Conservation (phyloP, 1,140 invertebrate species). For the Cydia amplana region DNA sequence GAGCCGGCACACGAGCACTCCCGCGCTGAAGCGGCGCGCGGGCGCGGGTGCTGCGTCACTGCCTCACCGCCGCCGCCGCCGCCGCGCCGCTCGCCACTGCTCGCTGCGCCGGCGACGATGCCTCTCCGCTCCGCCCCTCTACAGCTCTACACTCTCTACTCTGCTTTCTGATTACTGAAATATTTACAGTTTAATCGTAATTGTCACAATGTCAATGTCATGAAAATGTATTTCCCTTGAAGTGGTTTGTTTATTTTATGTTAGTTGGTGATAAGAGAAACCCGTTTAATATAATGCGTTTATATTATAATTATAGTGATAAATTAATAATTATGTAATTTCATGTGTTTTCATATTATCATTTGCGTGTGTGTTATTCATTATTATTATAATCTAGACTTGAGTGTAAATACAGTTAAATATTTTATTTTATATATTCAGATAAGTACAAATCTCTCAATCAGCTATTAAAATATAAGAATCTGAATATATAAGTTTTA, state of each 20-base stretch:
- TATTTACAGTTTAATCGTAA: neutral
- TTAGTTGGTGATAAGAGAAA: neutral
- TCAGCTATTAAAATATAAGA: too few relatives aligned
- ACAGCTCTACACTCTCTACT: constrained; percentile 70
- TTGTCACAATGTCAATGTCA: neutral
- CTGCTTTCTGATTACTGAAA: constrained; percentile 16
- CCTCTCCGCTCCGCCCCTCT: constrained; percentile 58
- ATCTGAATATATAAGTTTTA: too few relatives aligned
- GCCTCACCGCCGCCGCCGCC: constrained; percentile 47
- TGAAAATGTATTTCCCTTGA: neutral
- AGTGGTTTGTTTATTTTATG: neutral
- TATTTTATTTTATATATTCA: neutral
- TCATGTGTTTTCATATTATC: neutral
- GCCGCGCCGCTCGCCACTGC: constrained; percentile 45
- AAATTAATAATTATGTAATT: neutral
- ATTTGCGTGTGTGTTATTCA: neutral
- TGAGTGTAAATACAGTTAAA: neutral
- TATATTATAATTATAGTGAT: neutral
- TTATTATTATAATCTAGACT: neutral
- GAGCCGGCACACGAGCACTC: constrained; percentile 37
- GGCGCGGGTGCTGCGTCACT: constrained; percentile 39
- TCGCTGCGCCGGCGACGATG: constrained; percentile 41
- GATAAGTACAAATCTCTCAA: too few relatives aligned
- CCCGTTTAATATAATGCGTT: neutral
- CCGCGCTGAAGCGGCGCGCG: constrained; percentile 43